A percentile compares a stretch with the other conserved stretches of the same genome.
phyloP scores from a whole-genome alignment of 2,888 invertebrate species.

The Willowsia nigromaculata region DNA sequence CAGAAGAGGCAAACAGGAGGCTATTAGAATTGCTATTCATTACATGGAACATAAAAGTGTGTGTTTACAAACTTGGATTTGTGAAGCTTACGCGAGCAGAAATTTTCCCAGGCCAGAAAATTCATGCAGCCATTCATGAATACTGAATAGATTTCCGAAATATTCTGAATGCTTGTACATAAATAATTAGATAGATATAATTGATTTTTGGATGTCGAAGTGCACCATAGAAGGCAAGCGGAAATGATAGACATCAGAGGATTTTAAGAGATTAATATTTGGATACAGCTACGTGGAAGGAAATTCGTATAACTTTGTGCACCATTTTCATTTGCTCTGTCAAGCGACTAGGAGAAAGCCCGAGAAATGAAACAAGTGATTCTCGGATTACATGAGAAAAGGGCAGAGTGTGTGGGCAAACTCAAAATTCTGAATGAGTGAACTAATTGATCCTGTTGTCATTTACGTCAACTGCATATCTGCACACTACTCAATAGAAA shows the following conservation, averaged over 20 bases:
- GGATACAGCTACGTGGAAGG: neutral
- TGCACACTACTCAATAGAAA: neutral
- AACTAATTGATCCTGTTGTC: slow-evolving; percentile 18
- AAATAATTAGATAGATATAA: neutral
- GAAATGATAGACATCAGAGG: neutral
- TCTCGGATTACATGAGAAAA: neutral
- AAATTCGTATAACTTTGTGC: neutral
- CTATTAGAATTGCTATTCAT: slow-evolving; percentile 30
- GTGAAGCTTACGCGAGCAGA: neutral
- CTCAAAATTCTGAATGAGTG: slow-evolving; percentile 7
- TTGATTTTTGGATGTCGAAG: neutral
- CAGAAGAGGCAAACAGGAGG: slow-evolving; percentile 32
- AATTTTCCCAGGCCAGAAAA: neutral
- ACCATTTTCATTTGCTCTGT: neutral
- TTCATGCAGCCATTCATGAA: neutral
- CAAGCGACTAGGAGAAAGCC: too few species aligned
- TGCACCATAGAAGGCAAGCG: neutral
- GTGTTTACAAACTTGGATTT: neutral
- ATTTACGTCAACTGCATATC: slow-evolving; percentile 33
- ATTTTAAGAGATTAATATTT: neutral
- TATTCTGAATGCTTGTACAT: neutral
- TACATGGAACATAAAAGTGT: neutral
- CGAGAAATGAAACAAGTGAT: too few species aligned
- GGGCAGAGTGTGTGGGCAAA: neutral
- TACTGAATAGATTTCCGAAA: neutral